Evolutionary conservation across 2,888 invertebrate genomes (phyloP), one percentile per base, ranked within the genome.

Genomic region (Idaea dimidiata): DNA sequence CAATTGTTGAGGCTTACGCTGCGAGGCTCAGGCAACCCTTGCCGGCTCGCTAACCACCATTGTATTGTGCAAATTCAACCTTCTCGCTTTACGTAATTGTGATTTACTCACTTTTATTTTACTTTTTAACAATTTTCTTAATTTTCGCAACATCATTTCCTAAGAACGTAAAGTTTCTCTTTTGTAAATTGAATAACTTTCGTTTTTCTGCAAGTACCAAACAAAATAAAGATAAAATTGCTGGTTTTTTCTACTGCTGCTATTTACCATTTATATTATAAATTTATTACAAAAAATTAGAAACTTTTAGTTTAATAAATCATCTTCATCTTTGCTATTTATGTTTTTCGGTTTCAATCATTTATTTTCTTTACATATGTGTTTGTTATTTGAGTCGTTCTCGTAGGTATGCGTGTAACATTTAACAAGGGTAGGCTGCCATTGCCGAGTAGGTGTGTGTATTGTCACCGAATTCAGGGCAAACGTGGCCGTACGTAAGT

Each of bases 1-100:
- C 83, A 86, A 87, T 86, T 82, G 86, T 82, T 80, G 78, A 77
- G 74, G 77, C 76, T 82, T 81, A 81, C 69, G 73, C 59, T 17
- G 14, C 56, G 18, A 68, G 71, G 65, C 73, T 71, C 70, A 69
- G 72, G 76, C 74, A 71, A 73, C 70, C 73, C 73, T 69, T 67
- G 63, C 59, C 59, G 64, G 63, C 18, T 54, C 54, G 61, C 59
- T 64, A 60, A 60, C 60, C 54, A 54, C 54, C 54, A 54, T 7
- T 16, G 54, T 54, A 54, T 54, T 54, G 54, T 56, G 56, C 18
- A 56, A 56, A 56, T 17, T 56, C 54, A 17, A 54, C 7, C 16
- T 55, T 32, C 32, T 31, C 17, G 43, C 16, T 18, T 43, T 17
- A n/a, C 16, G 18, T 53, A 54, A 54, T 59, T 53, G 16, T 18